Evolutionary conservation across 2,888 invertebrate genomes (phyloP), one percentile per base, ranked within the genome.

Genomic region (Andrena marginata): DNA sequence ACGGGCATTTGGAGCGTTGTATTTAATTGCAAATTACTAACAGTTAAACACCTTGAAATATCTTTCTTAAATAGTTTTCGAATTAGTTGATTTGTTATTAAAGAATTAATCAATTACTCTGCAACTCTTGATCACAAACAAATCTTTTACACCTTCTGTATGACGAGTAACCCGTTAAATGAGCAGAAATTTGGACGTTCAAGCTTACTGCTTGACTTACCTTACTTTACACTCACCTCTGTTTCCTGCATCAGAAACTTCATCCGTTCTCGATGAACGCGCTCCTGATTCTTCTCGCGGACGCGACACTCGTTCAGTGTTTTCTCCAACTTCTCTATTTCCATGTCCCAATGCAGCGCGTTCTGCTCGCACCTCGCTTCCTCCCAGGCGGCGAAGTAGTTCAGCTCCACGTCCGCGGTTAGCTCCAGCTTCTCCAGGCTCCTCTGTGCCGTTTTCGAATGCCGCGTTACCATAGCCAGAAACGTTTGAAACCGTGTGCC

Each of bases 321-420:
- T 49, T 90, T 84, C 49, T 83, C 71, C 70, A 93, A 90, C 71
- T 90, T 79, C 59, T 93, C 81, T 82, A 94, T 92, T 77, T 91
- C 90, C 78, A 86, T 86, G 48, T 89, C 82, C 54, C 91, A 90
- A 35, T 86, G 84, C 6, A 93, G 85, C 48, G 89, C 74, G 74
- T 90, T 92, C 89, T 94, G 94, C 88, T 94, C 94, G 48, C 90
- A 89, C 85, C 93, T 92, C 35, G 95, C 91, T 71, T 92, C 89
- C 86, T 94, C 93, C 94, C 94, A 94, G 31, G 86, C 88, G 65
- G 77, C 80, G 42, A 90, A 86, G 80, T 93, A 93, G 54, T 81
- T 73, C 62, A 87, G 85, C 75, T 93, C 92, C 65, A 85, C 83
- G 65, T 80, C 80, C 77, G 87, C 84, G 73, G 88, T 91, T 82